These are phyloP conservation scores for Xenotilapia flavipinnis DNA, from an alignment of 2,113 vertebrate genomes.

Conservation along the genomic window DNA sequence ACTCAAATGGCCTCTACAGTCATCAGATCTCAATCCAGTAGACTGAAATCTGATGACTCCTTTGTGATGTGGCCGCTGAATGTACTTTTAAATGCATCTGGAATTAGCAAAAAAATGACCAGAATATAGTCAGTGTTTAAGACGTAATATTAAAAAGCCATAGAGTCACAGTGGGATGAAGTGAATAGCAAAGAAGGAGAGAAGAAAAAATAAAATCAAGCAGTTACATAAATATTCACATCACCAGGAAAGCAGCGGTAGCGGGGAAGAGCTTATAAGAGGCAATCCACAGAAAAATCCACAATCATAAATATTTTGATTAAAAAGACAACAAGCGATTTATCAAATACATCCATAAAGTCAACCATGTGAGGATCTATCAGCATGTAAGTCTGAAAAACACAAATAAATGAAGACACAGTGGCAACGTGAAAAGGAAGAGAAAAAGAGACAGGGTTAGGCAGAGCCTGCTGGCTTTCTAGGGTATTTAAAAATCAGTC, in stretches of 20 bases:
- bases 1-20: neutral
- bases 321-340: neutral
- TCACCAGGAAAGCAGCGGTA: neutral
- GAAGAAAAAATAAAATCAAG: neutral
- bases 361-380: neutral
- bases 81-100: neutral
- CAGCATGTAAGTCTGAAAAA: neutral
- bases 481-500: neutral
- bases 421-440: neutral
- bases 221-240: slow-evolving; percentile 21
- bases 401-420: neutral
- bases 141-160: neutral
- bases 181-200: neutral
- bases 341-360: neutral
- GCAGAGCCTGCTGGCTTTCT: neutral
- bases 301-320: slow-evolving; percentile 22
- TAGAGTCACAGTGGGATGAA: neutral
- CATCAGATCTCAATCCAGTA: neutral
- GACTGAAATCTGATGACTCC: neutral
- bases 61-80: neutral
- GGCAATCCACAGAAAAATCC: neutral
- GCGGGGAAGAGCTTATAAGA: neutral
- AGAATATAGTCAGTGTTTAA: neutral
- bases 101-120: neutral
- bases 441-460: neutral